phyloP scores from a whole-genome alignment of 2,113 vertebrate species.

The Leucosticte australis region DNA sequence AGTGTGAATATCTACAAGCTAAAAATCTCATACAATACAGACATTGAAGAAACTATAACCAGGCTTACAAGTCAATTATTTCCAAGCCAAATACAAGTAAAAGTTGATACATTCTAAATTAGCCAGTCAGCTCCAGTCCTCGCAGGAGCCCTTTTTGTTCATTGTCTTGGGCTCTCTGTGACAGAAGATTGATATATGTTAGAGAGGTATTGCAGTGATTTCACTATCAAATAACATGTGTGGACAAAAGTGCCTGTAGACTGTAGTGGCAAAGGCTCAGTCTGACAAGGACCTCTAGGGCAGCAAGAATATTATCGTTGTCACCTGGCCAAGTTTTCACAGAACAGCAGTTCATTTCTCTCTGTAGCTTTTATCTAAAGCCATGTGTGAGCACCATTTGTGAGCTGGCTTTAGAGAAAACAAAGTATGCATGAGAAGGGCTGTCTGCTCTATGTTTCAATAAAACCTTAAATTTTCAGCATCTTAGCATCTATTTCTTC shows the following conservation, averaged over 20 bases:
- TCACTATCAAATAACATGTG: constrained; percentile 15
- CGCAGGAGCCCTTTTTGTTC: background rate
- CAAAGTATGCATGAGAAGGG: background rate
- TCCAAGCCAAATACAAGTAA: background rate
- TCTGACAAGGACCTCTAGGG: constrained; percentile 6
- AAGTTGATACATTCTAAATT: background rate
- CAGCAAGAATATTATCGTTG: constrained; percentile 23
- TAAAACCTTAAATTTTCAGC: background rate
- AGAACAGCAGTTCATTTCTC: background rate
- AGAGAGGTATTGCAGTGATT: background rate
- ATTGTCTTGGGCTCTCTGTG: background rate
- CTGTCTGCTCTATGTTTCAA: background rate
- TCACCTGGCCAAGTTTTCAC: constrained; percentile 1
- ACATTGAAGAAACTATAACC: background rate
- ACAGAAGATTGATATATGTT: constrained; percentile 8
- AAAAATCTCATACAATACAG: background rate
- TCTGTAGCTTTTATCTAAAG: background rate
- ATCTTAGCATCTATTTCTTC: background rate
- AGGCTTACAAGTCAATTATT: background rate
- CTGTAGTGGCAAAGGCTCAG: background rate
- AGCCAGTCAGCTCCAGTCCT: background rate
- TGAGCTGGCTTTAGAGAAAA: constrained; percentile 1
- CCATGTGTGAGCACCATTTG: background rate
- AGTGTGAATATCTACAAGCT: background rate
- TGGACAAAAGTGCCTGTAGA: background rate